A percentile compares a stretch with the other conserved stretches of the same genome.
Conservation (phyloP, 2,888 invertebrate species). For the Eupithecia abbreviata region DNA sequence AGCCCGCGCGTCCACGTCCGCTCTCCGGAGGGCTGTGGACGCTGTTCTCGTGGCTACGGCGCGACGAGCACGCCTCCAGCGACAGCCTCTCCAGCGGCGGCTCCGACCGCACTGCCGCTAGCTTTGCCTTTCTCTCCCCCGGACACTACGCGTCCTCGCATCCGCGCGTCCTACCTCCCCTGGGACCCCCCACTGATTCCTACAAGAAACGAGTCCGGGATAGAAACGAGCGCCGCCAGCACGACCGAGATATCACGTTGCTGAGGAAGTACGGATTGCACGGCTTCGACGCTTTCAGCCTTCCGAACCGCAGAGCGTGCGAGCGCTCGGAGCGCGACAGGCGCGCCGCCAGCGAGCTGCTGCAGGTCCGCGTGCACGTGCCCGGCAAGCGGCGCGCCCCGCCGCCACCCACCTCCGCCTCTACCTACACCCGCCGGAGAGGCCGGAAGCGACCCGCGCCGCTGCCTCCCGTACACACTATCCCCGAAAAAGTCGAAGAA, state of each 20-base stretch:
- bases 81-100: constrained; percentile 87
- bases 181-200: constrained; percentile 85
- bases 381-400: constrained; percentile 91
- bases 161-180: constrained; percentile 74
- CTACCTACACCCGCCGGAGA: constrained; percentile 48
- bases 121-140: constrained; percentile 87
- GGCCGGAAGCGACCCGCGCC: constrained; percentile 82
- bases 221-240: constrained; percentile 82
- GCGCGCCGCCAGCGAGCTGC: constrained; percentile 86
- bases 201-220: constrained; percentile 85
- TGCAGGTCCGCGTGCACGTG: constrained; percentile 86
- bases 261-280: constrained; percentile 86
- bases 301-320: constrained; percentile 77
- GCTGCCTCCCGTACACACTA: constrained; percentile 59
- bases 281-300: constrained; percentile 72
- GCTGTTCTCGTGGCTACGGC: constrained; percentile 89
- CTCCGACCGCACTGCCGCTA: constrained; percentile 88
- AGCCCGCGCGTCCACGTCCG: constrained; percentile 71
- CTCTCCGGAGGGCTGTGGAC: constrained; percentile 82
- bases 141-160: constrained; percentile 74
- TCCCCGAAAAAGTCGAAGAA: constrained; percentile 19
- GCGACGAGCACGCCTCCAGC: constrained; percentile 74
- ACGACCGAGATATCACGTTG: constrained; percentile 85
- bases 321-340: constrained; percentile 71
- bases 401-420: constrained; percentile 80